Percentiles rank a stretch among this genome's conserved stretches.
These are phyloP conservation scores for Podarcis lilfordi DNA, from an alignment of 2,797 vertebrate genomes.

Conservation along the genomic window DNA sequence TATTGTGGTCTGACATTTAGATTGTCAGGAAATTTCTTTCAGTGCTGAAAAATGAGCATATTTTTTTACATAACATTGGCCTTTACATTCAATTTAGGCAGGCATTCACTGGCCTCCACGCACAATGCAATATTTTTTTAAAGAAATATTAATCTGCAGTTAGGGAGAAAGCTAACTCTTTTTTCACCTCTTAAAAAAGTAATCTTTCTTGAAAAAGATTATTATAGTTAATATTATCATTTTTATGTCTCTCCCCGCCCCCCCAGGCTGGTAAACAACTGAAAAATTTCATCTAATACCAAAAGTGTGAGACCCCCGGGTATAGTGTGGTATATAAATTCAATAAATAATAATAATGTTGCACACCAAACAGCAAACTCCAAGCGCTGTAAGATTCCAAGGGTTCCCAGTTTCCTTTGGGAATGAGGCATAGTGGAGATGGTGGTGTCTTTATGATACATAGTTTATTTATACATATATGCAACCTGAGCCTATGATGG, in stretches of 20 bases:
- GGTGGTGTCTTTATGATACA: no score
- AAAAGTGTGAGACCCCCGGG: no score
- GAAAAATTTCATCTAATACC: background rate
- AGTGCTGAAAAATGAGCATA: background rate
- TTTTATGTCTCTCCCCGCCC: background rate
- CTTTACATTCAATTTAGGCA: background rate
- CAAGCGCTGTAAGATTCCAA: no score
- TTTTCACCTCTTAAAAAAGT: background rate
- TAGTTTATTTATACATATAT: no score
- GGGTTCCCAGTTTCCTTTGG: no score
- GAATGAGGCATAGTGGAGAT: no score
- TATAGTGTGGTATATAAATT: no score
- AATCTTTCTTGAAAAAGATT: no score
- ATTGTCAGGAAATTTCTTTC: background rate
- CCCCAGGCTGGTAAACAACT: background rate
- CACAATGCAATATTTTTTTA: background rate
- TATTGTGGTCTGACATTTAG: constrained; percentile 28
- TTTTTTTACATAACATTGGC: background rate
- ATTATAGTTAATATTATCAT: no score
- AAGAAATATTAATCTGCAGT: background rate
- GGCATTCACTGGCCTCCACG: background rate
- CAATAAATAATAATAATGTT: no score
- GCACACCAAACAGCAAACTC: no score
- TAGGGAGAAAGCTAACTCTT: background rate
- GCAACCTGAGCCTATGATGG: no score